Evolutionary conservation across 1,140 invertebrate genomes (phyloP).

Genomic region (Drosophila littoralis): DNA sequence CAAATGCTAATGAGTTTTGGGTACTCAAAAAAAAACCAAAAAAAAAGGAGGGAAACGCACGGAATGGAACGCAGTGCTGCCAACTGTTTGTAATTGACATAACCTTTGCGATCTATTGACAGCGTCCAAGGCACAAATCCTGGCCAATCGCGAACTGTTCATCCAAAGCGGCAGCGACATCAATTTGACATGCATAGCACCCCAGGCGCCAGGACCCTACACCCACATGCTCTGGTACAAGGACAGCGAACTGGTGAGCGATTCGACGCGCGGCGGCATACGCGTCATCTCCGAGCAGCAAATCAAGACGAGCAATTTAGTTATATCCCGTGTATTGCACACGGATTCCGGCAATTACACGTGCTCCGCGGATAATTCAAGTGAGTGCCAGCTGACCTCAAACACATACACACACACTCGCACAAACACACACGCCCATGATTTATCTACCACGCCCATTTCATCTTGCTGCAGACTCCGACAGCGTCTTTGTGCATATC

Average conservation of each 20-base stretch:
- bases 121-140: conserved; percentile 95
- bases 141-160: conserved; percentile 93
- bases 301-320: conserved; percentile 91
- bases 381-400: conserved; percentile 75
- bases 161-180: conserved; percentile 95
- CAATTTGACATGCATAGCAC: conserved; percentile 94
- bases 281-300: conserved; percentile 94
- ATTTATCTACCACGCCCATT: neutral
- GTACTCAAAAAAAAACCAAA: neutral
- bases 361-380: conserved; percentile 89
- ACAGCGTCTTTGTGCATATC: conserved; percentile 86
- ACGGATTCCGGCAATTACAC: conserved; percentile 95
- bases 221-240: conserved; percentile 96
- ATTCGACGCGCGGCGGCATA: conserved; percentile 93
- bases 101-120: conserved; percentile 51
- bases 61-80: conserved; percentile 25
- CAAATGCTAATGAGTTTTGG: conserved; percentile 37
- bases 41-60: neutral
- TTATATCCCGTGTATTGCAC: conserved; percentile 91
- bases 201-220: conserved; percentile 94
- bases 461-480: conserved; percentile 78
- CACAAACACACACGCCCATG: neutral
- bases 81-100: conserved; percentile 24
- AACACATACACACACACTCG: conserved; percentile 2
- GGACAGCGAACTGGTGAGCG: conserved; percentile 94